phyloP scores from a whole-genome alignment of 2,797 vertebrate species.

The Peromyscus nudipes region DNA sequence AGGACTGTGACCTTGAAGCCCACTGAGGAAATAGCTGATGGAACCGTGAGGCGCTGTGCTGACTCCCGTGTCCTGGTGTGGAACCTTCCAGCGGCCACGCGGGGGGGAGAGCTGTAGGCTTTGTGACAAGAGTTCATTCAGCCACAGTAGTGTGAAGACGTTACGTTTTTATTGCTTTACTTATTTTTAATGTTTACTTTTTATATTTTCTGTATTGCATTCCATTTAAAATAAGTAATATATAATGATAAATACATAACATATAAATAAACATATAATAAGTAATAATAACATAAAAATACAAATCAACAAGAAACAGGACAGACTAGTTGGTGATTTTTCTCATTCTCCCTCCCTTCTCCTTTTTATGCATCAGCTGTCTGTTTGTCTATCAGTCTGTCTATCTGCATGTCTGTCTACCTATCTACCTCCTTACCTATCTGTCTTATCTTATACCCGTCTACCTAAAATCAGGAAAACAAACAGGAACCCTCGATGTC shows the following conservation, averaged over 20 bases:
- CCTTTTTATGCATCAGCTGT: neutral
- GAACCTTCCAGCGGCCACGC: neutral
- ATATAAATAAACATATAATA: neutral
- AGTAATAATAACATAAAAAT: neutral
- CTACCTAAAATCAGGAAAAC: neutral
- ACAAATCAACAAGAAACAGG: neutral
- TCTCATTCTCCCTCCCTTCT: neutral
- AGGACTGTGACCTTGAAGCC: fast-evolving
- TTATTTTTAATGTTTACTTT: neutral
- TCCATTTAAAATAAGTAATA: neutral
- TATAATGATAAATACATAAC: neutral
- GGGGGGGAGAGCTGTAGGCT: neutral
- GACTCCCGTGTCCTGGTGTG: neutral
- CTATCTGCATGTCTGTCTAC: neutral
- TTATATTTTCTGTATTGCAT: neutral
- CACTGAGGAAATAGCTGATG: neutral
- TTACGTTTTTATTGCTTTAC: neutral
- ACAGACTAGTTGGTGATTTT: neutral
- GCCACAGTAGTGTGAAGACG: neutral
- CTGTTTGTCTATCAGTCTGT: neutral
- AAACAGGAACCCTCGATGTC: neutral
- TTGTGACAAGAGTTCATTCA: neutral
- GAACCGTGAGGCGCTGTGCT: neutral
- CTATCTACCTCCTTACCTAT: neutral
- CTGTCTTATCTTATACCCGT: neutral